These are phyloP conservation scores for Stegodyphus dumicola DNA, from an alignment of 1,140 invertebrate genomes.

Conservation along the genomic window DNA sequence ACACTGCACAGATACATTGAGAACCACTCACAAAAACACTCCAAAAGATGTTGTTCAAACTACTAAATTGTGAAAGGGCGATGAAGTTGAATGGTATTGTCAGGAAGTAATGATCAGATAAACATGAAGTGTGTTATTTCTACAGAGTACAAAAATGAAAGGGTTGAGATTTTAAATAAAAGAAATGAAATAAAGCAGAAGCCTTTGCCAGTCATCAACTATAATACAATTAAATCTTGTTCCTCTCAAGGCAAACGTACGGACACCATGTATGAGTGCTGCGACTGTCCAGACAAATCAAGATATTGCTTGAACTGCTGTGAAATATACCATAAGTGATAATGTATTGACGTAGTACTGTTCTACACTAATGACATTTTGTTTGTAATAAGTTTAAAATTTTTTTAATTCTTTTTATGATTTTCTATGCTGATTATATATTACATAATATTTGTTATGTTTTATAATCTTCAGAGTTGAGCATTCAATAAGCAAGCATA, in stretches of 20 bases:
- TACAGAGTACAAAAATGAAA: slow-evolving; percentile 21
- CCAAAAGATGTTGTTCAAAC: slow-evolving; percentile 11
- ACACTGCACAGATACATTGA: slow-evolving; percentile 27
- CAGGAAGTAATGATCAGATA: slow-evolving; percentile 14
- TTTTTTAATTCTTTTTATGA: no score
- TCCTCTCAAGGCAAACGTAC: not conserved
- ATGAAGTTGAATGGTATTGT: slow-evolving; percentile 6
- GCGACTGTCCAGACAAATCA: no score
- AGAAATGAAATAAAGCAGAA: slow-evolving; percentile 15
- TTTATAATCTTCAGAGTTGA: no score
- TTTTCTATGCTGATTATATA: no score
- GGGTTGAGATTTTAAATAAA: slow-evolving; percentile 2
- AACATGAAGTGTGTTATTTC: slow-evolving; percentile 12
- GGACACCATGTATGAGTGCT: no score
- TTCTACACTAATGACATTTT: no score
- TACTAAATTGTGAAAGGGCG: slow-evolving; percentile 18
- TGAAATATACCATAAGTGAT: no score
- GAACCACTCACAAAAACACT: not conserved
- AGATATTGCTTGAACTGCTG: no score
- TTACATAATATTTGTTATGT: no score
- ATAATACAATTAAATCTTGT: slow-evolving; percentile 11
- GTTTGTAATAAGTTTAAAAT: no score
- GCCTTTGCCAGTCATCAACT: slow-evolving; percentile 7
- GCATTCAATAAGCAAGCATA: no score
- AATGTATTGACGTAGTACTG: no score